Evolutionary conservation across 2,113 vertebrate genomes (phyloP).

Genomic region (Chloebia gouldiae): DNA sequence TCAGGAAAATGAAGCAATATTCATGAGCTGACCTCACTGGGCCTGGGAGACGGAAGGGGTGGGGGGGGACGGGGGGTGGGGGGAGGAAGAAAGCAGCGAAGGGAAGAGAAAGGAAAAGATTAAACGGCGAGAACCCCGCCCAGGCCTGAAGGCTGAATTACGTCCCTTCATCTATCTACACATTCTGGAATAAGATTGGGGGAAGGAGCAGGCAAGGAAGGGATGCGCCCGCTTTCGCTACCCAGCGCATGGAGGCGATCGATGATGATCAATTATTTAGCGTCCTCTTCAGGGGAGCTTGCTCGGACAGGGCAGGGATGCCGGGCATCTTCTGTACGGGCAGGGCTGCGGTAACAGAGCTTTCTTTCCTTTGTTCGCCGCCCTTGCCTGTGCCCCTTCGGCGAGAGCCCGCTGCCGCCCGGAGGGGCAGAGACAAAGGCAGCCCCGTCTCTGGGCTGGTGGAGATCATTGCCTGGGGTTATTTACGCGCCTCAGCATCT

Average conservation of each 20-base stretch:
- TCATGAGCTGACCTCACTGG: slow-evolving; percentile 72
- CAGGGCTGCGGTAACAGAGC: neutral
- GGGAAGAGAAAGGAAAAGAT: slow-evolving; percentile 27
- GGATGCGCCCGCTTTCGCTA: neutral
- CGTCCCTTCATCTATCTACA: neutral
- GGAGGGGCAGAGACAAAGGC: neutral
- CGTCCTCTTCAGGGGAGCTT: neutral
- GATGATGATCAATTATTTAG: slow-evolving; percentile 48
- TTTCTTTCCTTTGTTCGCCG: slow-evolving; percentile 68
- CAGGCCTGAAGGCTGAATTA: slow-evolving; percentile 30
- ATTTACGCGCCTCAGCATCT: fast-evolving
- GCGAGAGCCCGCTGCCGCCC: neutral
- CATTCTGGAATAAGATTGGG: slow-evolving; percentile 3
- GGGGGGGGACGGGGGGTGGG: neutral
- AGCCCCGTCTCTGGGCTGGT: neutral
- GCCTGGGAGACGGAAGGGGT: slow-evolving; percentile 11
- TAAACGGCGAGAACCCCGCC: slow-evolving; percentile 52
- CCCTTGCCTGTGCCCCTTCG: neutral
- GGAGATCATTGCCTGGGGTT: no score
- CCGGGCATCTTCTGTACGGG: neutral
- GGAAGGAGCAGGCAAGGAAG: neutral
- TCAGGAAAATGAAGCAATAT: slow-evolving; percentile 63
- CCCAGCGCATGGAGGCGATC: neutral
- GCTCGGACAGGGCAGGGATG: neutral
- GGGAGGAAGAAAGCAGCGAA: neutral